These are phyloP conservation scores for Polyommatus iphigenia DNA, from an alignment of 2,888 invertebrate species.

Conservation along the genomic window DNA sequence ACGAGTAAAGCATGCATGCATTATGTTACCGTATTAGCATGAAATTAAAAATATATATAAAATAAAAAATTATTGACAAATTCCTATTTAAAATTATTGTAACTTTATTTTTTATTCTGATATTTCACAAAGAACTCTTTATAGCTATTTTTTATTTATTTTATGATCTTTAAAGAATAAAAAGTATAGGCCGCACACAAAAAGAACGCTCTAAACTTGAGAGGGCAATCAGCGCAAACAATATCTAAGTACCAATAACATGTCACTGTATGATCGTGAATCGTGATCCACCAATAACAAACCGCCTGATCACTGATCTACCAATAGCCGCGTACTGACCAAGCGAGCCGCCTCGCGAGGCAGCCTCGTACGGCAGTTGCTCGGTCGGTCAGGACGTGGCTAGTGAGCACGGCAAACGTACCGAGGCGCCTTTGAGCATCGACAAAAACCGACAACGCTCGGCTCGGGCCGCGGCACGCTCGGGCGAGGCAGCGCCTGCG, in stretches of 20 bases:
- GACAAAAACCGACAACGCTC: no score
- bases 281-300: neutral
- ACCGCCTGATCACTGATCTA: neutral
- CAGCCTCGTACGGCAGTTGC: no score
- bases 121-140: neutral
- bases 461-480: no score
- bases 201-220: neutral
- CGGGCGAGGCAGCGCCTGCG: no score
- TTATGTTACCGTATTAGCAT: neutral
- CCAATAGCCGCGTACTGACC: no score
- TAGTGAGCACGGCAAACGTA: no score
- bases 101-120: neutral
- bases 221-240: neutral
- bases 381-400: no score
- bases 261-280: no score
- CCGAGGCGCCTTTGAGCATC: no score
- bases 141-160: neutral
- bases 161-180: neutral
- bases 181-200: neutral
- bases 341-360: no score
- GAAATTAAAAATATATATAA: neutral
- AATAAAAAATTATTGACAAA: neutral
- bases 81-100: neutral
- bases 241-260: neutral
- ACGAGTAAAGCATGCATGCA: neutral